A percentile compares a stretch with the other conserved stretches of the same genome.
Conservation (phyloP, 2,797 vertebrate genomes). For the Gymnoscopelus braueri region DNA sequence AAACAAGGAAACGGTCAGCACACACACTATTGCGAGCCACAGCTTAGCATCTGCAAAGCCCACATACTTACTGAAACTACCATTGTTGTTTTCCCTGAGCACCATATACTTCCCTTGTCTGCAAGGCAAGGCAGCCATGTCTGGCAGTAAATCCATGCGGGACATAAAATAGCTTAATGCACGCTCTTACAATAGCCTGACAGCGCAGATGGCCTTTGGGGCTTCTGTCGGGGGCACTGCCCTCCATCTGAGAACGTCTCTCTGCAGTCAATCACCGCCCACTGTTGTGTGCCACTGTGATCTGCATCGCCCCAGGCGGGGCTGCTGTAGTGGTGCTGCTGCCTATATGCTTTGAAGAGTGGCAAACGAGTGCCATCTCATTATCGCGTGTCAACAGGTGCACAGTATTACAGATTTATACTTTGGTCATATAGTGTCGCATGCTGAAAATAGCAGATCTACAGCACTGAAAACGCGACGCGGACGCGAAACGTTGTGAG, state of each 20-base stretch:
- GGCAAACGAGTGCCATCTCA: background rate
- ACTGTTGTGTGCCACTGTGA: slow-evolving; percentile 3
- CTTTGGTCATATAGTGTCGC: too few relatives aligned
- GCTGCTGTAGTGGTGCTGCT: slow-evolving; percentile 5
- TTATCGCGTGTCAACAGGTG: background rate
- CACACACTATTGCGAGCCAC: background rate
- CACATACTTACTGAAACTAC: slow-evolving; percentile 23
- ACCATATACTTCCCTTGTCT: slow-evolving; percentile 28
- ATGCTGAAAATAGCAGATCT: too few relatives aligned
- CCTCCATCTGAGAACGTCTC: slow-evolving; percentile 57
- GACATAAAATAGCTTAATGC: slow-evolving; percentile 59
- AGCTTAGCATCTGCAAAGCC: slow-evolving; percentile 34
- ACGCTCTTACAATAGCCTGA: slow-evolving; percentile 38
- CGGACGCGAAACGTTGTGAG: too few relatives aligned
- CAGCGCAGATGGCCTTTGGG: slow-evolving; percentile 66
- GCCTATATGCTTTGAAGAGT: background rate
- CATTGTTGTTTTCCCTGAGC: slow-evolving; percentile 46
- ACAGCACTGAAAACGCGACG: too few relatives aligned
- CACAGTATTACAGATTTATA: background rate
- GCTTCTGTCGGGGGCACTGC: slow-evolving; percentile 43
- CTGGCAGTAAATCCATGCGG: slow-evolving; percentile 66
- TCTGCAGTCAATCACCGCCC: slow-evolving; percentile 42
- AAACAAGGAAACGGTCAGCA: background rate
- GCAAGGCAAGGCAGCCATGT: slow-evolving; percentile 25
- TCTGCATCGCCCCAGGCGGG: slow-evolving; percentile 48